phyloP scores from a whole-genome alignment of 2,113 vertebrate species.

The Xenopus tropicalis region DNA sequence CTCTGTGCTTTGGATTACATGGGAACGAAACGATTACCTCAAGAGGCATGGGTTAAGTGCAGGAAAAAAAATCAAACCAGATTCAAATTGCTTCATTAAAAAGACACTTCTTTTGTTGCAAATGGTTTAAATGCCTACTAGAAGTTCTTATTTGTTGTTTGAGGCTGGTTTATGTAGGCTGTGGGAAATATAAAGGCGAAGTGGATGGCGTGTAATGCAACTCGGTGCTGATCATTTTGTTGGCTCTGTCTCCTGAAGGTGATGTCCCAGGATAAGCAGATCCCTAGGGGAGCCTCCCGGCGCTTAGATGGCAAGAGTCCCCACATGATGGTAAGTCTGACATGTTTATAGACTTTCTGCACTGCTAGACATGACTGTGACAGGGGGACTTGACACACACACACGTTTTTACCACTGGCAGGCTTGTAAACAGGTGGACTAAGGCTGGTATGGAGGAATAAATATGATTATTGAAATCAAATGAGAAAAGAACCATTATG shows the following conservation, averaged over 20 bases:
- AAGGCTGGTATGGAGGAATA: too few species aligned
- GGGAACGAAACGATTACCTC: constrained; percentile 90
- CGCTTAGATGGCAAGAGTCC: constrained; percentile 75
- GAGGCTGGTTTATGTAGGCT: constrained; percentile 79
- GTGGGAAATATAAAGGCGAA: constrained; percentile 57
- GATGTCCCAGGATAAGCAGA: constrained; percentile 79
- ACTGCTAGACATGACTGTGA: too few species aligned
- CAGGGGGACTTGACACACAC: too few species aligned
- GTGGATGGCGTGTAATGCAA: constrained; percentile 55
- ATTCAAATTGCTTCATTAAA: constrained; percentile 95
- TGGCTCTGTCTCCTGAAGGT: constrained; percentile 73
- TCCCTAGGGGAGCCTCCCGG: constrained; percentile 75
- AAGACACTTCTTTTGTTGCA: constrained; percentile 81
- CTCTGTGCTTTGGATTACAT: constrained; percentile 82
- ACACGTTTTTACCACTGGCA: too few species aligned
- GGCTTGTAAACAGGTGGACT: too few species aligned
- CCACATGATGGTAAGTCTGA: constrained; percentile 81
- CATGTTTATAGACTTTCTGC: not conserved
- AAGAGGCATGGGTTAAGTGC: constrained; percentile 91
- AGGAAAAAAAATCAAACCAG: constrained; percentile 88
- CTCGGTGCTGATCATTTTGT: constrained; percentile 51
- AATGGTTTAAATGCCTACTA: constrained; percentile 81
- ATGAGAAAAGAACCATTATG: too few species aligned
- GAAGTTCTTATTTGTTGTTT: constrained; percentile 84
- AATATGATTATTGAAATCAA: too few species aligned